phyloP scores from a whole-genome alignment of 2,113 vertebrate species.

The Murina feae region DNA sequence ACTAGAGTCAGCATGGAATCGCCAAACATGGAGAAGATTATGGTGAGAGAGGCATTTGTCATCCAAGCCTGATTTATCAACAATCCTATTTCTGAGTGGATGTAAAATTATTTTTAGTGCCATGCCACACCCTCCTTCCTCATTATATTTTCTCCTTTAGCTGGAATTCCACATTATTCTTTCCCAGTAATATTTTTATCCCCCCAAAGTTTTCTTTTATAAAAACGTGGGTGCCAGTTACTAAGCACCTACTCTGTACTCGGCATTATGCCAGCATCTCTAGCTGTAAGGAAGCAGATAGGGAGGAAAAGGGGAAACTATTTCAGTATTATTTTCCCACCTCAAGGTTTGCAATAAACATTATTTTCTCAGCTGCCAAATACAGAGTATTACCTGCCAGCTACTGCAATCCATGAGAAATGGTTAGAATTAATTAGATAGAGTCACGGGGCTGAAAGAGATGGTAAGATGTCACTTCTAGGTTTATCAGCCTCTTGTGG shows the following conservation, averaged over 20 bases:
- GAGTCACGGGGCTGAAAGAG: neutral
- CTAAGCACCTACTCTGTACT: neutral
- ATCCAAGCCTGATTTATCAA: neutral
- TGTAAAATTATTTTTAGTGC: neutral
- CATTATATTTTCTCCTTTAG: neutral
- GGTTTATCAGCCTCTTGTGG: neutral
- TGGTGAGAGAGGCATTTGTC: rapidly evolving
- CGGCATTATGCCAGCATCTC: neutral
- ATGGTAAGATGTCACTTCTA: neutral
- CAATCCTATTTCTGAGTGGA: neutral
- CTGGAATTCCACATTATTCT: neutral
- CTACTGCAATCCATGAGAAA: slow-evolving; percentile 21
- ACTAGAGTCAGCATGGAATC: neutral
- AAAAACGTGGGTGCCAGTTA: neutral
- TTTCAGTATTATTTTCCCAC: slow-evolving; percentile 16
- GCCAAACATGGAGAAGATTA: neutral
- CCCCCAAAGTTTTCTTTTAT: neutral
- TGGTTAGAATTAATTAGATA: slow-evolving; percentile 42
- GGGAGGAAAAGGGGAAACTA: neutral
- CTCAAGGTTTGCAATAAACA: slow-evolving; percentile 29
- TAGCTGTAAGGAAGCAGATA: neutral
- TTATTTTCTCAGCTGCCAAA: slow-evolving; percentile 5
- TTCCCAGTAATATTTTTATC: neutral
- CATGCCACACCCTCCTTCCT: neutral
- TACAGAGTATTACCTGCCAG: neutral